Conservation (phyloP, 2,113 vertebrate genomes). For the Cacatua alba region DNA sequence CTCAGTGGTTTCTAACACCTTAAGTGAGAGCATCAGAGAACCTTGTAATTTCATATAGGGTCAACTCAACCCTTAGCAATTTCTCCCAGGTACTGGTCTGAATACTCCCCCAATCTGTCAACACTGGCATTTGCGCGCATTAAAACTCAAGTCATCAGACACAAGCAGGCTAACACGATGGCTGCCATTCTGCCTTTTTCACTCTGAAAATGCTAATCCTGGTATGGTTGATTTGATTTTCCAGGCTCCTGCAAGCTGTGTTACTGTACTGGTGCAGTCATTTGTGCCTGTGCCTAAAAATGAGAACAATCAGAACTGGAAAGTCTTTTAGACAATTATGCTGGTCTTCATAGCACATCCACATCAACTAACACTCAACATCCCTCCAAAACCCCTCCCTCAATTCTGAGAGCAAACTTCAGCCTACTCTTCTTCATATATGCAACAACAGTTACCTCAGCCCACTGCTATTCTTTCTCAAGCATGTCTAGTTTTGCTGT, state of each 20-base stretch:
- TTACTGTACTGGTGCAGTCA: neutral
- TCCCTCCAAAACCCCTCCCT: fast-evolving
- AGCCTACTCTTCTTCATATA: neutral
- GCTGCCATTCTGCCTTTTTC: neutral
- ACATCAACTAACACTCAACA: neutral
- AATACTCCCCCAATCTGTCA: neutral
- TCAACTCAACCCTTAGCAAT: neutral
- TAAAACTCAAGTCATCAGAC: neutral
- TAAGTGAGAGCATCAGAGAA: neutral
- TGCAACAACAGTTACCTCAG: neutral
- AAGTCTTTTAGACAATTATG: neutral
- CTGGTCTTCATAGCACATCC: neutral
- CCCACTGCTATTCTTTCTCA: neutral
- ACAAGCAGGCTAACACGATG: neutral
- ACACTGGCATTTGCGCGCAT: neutral
- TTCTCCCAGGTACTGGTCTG: neutral
- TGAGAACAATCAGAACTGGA: neutral
- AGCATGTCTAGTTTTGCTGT: neutral
- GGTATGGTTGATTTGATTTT: neutral
- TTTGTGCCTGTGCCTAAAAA: neutral
- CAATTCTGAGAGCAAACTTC: neutral
- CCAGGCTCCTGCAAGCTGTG: neutral
- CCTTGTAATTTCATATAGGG: neutral
- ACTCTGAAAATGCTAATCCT: neutral
- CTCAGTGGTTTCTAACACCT: neutral